Conservation (phyloP, 2,888 invertebrate genomes). For the Drosophila recens region DNA sequence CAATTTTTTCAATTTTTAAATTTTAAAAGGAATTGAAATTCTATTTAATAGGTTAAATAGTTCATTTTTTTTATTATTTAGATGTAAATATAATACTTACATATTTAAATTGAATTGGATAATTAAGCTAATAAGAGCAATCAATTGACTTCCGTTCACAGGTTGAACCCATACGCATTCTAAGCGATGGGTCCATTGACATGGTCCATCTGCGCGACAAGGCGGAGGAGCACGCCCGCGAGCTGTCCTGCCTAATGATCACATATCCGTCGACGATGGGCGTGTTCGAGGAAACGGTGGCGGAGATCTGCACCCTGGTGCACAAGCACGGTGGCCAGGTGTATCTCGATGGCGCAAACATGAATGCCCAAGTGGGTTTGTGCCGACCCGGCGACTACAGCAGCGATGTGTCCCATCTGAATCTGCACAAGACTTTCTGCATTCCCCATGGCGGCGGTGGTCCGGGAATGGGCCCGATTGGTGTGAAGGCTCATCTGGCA, state of each 20-base stretch:
- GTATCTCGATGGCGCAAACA: constrained; percentile 99
- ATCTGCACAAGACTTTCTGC: constrained; percentile 99
- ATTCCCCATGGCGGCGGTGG: constrained; percentile 99
- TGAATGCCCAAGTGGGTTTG: constrained; percentile 99
- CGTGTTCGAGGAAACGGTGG: constrained; percentile 97
- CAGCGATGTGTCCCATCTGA: constrained; percentile 99
- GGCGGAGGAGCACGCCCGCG: constrained; percentile 91
- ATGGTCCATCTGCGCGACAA: constrained; percentile 93
- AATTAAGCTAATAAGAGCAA: no score
- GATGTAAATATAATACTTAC: no score
- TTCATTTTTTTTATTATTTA: no score
- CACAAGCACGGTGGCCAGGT: constrained; percentile 98
- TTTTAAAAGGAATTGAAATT: no score
- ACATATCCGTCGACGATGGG: constrained; percentile 99
- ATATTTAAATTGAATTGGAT: no score
- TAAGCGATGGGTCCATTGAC: constrained; percentile 95
- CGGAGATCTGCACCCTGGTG: constrained; percentile 95
- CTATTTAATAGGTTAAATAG: no score
- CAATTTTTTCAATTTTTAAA: no score
- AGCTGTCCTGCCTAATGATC: constrained; percentile 98
- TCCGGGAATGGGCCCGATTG: constrained; percentile 99
- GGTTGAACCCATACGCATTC: no score
- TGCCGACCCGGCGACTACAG: constrained; percentile 99
- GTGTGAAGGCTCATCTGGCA: constrained; percentile 97
- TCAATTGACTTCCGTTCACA: no score